phyloP scores from a whole-genome alignment of 1,140 invertebrate genomes.

The Glossosoma conforme region DNA sequence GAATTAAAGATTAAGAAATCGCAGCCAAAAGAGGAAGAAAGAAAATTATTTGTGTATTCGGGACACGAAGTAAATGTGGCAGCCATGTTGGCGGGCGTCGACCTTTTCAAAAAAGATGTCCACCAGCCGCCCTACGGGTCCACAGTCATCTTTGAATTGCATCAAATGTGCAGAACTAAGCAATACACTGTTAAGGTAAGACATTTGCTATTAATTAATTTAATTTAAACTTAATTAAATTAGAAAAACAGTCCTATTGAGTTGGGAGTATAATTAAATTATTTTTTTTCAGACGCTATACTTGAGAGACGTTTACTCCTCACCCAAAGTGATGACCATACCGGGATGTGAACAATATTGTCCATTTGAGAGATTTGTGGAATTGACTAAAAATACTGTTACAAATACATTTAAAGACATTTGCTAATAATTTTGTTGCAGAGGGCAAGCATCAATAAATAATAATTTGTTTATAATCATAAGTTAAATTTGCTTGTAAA shows the following conservation, averaged over 20 bases:
- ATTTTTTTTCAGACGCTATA: slow-evolving; percentile 35
- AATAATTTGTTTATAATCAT: background rate
- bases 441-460: background rate
- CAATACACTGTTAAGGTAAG: slow-evolving; percentile 20
- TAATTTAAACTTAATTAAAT: no score
- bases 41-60: slow-evolving; percentile 55
- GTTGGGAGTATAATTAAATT: no score
- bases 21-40: slow-evolving; percentile 30
- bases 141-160: slow-evolving; percentile 43
- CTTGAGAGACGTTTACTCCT: slow-evolving; percentile 25
- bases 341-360: slow-evolving; percentile 35
- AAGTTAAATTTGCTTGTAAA: background rate
- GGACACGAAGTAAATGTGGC: slow-evolving; percentile 68
- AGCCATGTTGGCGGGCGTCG: slow-evolving; percentile 56
- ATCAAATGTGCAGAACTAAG: slow-evolving; percentile 27
- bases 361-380: slow-evolving; percentile 36
- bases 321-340: slow-evolving; percentile 32
- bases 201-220: no score
- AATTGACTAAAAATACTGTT: slow-evolving; percentile 33
- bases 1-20: slow-evolving; percentile 37
- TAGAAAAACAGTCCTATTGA: no score
- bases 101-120: slow-evolving; percentile 57
- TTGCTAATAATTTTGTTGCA: no score
- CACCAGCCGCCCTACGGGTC: slow-evolving; percentile 53
- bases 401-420: slow-evolving; percentile 22